phyloP scores from a whole-genome alignment of 1,140 invertebrate genomes.

The Conus ventricosus region DNA sequence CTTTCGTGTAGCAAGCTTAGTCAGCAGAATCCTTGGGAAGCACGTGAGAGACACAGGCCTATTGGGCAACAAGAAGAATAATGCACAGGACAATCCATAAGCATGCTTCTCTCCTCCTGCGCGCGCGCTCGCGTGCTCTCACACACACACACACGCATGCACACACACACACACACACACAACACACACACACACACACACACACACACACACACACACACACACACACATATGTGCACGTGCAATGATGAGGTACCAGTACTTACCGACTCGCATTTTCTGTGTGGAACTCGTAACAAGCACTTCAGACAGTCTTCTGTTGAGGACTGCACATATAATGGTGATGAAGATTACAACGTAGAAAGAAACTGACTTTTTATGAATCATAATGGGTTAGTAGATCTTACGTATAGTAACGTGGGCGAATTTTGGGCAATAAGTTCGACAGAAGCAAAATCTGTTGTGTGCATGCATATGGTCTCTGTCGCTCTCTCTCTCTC shows the following conservation, averaged over 20 bases:
- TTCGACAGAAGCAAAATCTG: too few relatives aligned
- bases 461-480: too few relatives aligned
- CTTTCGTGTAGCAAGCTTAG: too few relatives aligned
- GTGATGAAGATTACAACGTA: conserved; percentile 6
- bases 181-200: conserved; percentile 1
- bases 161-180: conserved; percentile 5
- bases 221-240: background rate
- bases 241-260: background rate
- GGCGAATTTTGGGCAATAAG: too few relatives aligned
- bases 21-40: too few relatives aligned
- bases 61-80: too few relatives aligned
- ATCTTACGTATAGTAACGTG: too few relatives aligned
- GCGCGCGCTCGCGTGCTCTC: background rate
- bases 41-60: too few relatives aligned
- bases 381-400: too few relatives aligned
- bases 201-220: background rate
- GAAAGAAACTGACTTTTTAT: background rate
- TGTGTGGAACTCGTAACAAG: conserved; percentile 69
- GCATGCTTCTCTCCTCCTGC: too few relatives aligned
- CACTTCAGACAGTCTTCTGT: conserved; percentile 72
- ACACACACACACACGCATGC: background rate
- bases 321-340: conserved; percentile 57
- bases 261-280: conserved; percentile 72
- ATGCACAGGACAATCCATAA: too few relatives aligned
- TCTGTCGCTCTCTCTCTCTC: too few relatives aligned